These are phyloP conservation scores for Cordilura impudica DNA, from an alignment of 2,888 invertebrate genomes.

Conservation along the genomic window DNA sequence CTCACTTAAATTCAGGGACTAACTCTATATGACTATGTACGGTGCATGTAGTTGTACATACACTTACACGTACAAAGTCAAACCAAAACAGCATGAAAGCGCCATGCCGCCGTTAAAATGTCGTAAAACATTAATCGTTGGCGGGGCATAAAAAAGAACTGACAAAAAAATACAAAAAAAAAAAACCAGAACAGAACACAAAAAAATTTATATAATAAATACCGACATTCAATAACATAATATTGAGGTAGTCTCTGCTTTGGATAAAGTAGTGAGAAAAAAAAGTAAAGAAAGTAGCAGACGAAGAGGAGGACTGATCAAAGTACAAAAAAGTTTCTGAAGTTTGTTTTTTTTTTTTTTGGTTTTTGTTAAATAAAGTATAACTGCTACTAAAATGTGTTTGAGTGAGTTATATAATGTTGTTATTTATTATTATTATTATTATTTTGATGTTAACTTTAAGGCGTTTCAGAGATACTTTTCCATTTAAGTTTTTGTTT, in stretches of 20 bases:
- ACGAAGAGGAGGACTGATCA: background rate
- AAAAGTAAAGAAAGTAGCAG: background rate
- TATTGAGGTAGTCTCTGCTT: slow-evolving; percentile 52
- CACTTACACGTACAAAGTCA: slow-evolving; percentile 35
- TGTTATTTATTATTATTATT: no score
- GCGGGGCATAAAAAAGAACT: slow-evolving; percentile 49
- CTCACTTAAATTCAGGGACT: slow-evolving; percentile 9
- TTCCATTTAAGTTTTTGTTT: background rate
- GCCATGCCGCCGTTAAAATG: slow-evolving; percentile 63
- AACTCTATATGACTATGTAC: slow-evolving; percentile 23
- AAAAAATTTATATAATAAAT: slow-evolving; percentile 26
- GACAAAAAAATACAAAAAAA: background rate
- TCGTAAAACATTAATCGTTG: slow-evolving; percentile 62
- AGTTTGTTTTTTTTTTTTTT: background rate
- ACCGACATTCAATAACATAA: slow-evolving; percentile 47
- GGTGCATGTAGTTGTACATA: background rate
- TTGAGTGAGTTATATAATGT: background rate
- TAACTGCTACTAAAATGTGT: background rate
- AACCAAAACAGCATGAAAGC: slow-evolving; percentile 55
- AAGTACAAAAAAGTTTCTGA: background rate
- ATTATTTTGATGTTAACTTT: no score
- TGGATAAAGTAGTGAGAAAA: background rate
- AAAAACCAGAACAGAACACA: slow-evolving; percentile 16
- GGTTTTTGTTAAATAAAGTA: background rate
- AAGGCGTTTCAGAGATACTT: slow-evolving; percentile 17